Conservation (phyloP, 2,888 invertebrate species). For the Charanyca ferruginea region DNA sequence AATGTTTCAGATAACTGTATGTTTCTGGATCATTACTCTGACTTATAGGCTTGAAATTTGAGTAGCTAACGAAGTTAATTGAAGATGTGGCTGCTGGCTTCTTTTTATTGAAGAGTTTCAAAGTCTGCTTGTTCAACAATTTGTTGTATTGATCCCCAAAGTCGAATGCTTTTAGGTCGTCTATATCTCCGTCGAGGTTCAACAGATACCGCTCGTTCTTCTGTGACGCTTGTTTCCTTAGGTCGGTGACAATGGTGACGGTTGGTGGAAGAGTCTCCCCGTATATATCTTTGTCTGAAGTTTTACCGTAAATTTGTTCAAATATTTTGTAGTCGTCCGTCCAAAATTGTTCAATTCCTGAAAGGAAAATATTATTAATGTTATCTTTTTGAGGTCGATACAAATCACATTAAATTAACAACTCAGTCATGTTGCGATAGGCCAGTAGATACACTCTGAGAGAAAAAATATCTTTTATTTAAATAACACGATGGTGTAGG, state of each 20-base stretch:
- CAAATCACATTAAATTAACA: neutral
- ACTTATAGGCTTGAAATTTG: conserved; percentile 80
- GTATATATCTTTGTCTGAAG: conserved; percentile 84
- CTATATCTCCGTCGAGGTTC: conserved; percentile 64
- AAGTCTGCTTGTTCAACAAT: conserved; percentile 64
- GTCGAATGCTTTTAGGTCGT: conserved; percentile 67
- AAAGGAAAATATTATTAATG: conserved; percentile 45
- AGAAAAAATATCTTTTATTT: neutral
- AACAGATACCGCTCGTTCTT: conserved; percentile 75
- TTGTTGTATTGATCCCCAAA: conserved; percentile 72
- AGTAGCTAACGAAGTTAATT: conserved; percentile 78
- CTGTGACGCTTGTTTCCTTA: conserved; percentile 73
- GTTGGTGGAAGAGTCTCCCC: conserved; percentile 77
- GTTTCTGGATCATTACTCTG: conserved; percentile 81
- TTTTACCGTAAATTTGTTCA: conserved; percentile 85
- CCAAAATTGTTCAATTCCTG: conserved; percentile 85
- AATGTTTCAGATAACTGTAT: conserved; percentile 81
- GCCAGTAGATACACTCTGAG: neutral
- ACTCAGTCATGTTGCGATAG: neutral
- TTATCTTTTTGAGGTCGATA: neutral
- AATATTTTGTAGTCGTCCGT: conserved; percentile 85
- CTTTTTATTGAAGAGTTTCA: conserved; percentile 58
- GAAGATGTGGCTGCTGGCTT: conserved; percentile 71
- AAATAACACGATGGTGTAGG: neutral
- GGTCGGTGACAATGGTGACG: conserved; percentile 60